Evolutionary conservation across 2,888 invertebrate genomes (phyloP).

Genomic region (Caenorhabditis sp.): DNA sequence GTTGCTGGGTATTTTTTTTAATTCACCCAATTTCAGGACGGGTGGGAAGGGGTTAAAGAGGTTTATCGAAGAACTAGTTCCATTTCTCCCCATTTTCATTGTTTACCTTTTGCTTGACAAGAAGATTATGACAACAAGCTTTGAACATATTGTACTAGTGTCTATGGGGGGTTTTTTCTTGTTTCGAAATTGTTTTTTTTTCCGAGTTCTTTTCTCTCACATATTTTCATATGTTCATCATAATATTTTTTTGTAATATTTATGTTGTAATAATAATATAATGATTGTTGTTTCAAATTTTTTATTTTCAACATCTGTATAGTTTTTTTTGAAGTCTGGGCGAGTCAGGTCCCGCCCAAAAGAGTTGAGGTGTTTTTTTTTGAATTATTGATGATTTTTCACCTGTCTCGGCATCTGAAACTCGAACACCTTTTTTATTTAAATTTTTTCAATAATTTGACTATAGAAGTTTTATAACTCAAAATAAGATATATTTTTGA

Average conservation of each 20-base stretch:
- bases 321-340: not conserved
- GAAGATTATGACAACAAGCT: not conserved
- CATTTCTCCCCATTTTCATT: not conserved
- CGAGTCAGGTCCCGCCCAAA: too few species aligned
- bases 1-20: too few species aligned
- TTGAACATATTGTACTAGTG: not conserved
- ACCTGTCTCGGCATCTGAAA: too few species aligned
- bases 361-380: too few species aligned
- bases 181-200: not conserved
- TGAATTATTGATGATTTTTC: too few species aligned
- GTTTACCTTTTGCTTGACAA: not conserved
- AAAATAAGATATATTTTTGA: too few species aligned
- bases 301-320: not conserved
- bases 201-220: not conserved
- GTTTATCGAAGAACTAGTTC: not conserved
- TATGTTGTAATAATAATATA: not conserved
- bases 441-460: too few species aligned
- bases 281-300: not conserved
- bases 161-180: too few species aligned
- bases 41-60: not conserved
- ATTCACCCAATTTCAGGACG: not conserved
- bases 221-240: too few species aligned
- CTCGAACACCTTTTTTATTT: too few species aligned
- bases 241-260: not conserved
- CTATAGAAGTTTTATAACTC: too few species aligned